Evolutionary conservation across 2,888 invertebrate genomes (phyloP).

Genomic region (Thysanoteuthis rhombus): DNA sequence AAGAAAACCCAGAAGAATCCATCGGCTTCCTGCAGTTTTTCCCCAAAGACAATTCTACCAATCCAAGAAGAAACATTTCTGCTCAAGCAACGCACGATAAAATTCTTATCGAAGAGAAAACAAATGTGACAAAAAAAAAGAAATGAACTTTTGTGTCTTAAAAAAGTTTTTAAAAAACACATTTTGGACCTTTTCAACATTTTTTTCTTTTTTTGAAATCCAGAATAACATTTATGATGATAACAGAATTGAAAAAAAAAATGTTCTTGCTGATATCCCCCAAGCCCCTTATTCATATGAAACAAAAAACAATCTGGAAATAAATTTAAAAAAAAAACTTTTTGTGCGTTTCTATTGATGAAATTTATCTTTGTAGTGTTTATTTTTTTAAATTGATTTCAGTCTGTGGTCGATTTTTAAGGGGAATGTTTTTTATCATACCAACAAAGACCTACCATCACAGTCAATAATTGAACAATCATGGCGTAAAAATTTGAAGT

Average conservation of each 20-base stretch:
- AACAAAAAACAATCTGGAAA: no score
- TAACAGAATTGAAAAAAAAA: not conserved
- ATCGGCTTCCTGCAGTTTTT: not conserved
- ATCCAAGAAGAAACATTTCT: not conserved
- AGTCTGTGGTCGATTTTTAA: not conserved
- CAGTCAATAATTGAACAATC: no score
- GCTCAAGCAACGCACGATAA: not conserved
- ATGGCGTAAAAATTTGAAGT: no score
- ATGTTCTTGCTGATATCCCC: no score
- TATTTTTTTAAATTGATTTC: not conserved
- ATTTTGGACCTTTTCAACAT: not conserved
- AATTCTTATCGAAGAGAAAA: not conserved
- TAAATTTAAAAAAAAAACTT: not conserved
- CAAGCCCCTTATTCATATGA: no score
- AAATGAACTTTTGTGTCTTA: not conserved
- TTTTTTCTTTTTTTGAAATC: not conserved
- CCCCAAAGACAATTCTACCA: not conserved
- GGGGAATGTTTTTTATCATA: not conserved
- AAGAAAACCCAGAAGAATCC: not conserved
- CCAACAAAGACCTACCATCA: no score
- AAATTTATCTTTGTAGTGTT: not conserved
- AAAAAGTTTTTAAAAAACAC: not conserved
- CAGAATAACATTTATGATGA: not conserved
- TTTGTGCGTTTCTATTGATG: not conserved
- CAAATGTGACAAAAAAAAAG: not conserved